Evolutionary conservation across 2,797 vertebrate genomes (phyloP).

Genomic region (Microctenopoma lineatum): DNA sequence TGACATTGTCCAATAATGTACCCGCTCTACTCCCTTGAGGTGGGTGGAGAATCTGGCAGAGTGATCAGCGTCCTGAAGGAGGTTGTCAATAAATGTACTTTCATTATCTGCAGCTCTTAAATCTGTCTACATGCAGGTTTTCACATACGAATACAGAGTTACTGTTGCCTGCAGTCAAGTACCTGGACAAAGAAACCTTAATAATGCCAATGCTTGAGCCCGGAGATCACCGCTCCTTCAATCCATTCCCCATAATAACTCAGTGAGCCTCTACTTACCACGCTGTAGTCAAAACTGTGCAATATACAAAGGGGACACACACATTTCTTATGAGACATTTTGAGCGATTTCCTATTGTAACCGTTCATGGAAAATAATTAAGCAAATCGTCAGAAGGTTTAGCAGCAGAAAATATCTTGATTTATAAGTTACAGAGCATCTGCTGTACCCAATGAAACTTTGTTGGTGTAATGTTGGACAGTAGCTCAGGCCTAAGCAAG

Average conservation of each 20-base stretch:
- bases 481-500: slow-evolving; percentile 54
- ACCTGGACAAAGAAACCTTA: not conserved
- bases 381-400: not conserved
- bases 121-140: not conserved
- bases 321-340: not conserved
- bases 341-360: not conserved
- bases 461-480: slow-evolving; percentile 48
- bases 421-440: slow-evolving; percentile 48
- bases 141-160: not conserved
- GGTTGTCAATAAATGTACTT: slow-evolving; percentile 56
- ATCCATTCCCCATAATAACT: not conserved
- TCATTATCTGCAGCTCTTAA: slow-evolving; percentile 20
- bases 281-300: not conserved
- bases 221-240: accelerated
- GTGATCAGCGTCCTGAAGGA: slow-evolving; percentile 37
- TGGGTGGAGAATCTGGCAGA: slow-evolving; percentile 29
- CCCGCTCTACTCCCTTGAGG: slow-evolving; percentile 16
- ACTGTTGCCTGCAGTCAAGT: no score
- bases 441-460: slow-evolving; percentile 51
- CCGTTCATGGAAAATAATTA: not conserved
- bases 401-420: slow-evolving; percentile 15
- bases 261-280: not conserved
- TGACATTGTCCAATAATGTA: slow-evolving; percentile 35
- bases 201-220: not conserved
- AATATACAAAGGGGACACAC: not conserved